Evolutionary conservation across 2,797 vertebrate genomes (phyloP), one percentile per base, ranked within the genome.

Genomic region (Xerus rutilus): DNA sequence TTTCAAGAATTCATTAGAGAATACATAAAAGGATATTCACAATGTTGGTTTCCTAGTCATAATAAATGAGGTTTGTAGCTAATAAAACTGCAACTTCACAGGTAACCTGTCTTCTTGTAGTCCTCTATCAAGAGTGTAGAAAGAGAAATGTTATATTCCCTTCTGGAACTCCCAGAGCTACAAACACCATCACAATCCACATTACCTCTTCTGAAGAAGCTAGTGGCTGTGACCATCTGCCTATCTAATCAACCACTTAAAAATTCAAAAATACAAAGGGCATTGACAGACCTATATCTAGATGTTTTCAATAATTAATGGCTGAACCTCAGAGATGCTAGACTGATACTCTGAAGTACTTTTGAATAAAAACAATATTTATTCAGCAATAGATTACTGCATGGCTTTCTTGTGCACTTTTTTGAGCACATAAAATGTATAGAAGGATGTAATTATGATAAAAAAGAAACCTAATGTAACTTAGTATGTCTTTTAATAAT

Each of bases 351-450:
- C 45, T 1, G 17, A 49, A 78, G 69, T 93, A 43, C 0, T 86
- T 86, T 91, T 72, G 95, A 57, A 4, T 70, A 81, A 92, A 98
- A 96, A 4, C 43, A 62, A 91, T 95, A 89, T 95, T 54, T n/a
- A 6, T 92, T 85, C 35, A 85, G 14, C 30, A 93, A 67, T n/a
- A 93, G 35, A 45, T 72, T 97, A 83, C 86, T 54, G 92, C 9
- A 54, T 10, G 32, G 2, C 64, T 88, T 35, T 84, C 35, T 47
- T 76, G 15, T 62, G 1, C 32, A 70, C 28, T 52, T 64, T 5
- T 64, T 64, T 11, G 47, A 76, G 54, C 70, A 64, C 57, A 64
- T 82, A 65, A 90, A 83, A 92, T 83, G 35, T 15, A 64, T 14
- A 77, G 65, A 94, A 57, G 0, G 5, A 77, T 49, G 4, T 5